Conservation (phyloP, 2,888 invertebrate genomes). For the Cephus runcator region DNA sequence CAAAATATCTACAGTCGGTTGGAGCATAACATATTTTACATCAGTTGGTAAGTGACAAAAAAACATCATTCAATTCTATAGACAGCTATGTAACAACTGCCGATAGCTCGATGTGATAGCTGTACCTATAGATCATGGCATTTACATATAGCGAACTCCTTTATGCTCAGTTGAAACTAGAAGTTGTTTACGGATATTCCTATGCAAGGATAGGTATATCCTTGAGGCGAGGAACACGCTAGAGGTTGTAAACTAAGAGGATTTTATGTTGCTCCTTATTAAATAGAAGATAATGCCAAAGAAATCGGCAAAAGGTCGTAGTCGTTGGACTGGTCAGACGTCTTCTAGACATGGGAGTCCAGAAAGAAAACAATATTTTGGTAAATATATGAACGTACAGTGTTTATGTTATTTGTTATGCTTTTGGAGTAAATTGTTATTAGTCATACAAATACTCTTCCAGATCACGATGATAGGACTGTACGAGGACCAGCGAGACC, state of each 20-base stretch:
- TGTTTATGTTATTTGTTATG: background rate
- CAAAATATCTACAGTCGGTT: background rate
- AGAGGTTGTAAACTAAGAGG: background rate
- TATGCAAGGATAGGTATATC: background rate
- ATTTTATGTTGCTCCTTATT: background rate
- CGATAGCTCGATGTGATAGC: background rate
- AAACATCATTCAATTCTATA: background rate
- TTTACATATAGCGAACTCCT: background rate
- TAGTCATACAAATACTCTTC: background rate
- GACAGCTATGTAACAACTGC: background rate
- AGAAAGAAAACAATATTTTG: slow-evolving; percentile 1
- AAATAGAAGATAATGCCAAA: background rate
- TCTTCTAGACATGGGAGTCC: background rate
- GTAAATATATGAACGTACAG: background rate
- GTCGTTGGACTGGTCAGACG: background rate
- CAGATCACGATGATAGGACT: background rate
- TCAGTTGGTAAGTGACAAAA: background rate
- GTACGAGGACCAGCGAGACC: background rate
- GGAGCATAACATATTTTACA: background rate
- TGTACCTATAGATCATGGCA: background rate
- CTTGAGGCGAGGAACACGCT: background rate
- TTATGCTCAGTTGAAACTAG: background rate
- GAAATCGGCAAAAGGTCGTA: background rate
- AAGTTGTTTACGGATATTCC: background rate
- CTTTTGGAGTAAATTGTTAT: background rate